Evolutionary conservation across 2,113 vertebrate species (phyloP).

Genomic region (Caracal caracal): DNA sequence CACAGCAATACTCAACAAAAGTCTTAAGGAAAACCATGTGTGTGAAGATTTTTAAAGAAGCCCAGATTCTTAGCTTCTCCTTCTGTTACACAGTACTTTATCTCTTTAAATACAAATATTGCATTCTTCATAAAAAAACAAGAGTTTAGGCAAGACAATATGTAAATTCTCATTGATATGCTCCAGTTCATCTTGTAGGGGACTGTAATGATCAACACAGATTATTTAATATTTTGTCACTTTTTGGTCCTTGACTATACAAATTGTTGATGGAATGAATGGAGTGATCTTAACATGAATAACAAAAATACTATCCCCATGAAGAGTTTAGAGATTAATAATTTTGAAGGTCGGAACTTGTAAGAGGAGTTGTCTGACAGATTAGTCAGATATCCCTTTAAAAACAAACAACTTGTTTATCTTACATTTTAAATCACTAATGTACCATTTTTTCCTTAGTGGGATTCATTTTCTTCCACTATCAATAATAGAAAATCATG

Average conservation of each 20-base stretch:
- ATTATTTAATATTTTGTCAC: background rate
- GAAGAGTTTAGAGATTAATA: background rate
- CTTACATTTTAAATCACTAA: background rate
- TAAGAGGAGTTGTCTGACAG: background rate
- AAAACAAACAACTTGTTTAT: background rate
- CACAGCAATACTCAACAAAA: background rate
- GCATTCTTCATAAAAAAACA: background rate
- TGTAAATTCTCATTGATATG: background rate
- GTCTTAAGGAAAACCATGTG: background rate
- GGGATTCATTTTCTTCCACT: background rate
- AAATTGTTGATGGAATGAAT: background rate
- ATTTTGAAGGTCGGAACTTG: background rate
- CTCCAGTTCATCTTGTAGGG: background rate
- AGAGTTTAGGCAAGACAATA: background rate
- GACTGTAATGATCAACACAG: background rate
- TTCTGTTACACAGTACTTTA: background rate
- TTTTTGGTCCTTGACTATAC: background rate
- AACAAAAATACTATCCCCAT: background rate
- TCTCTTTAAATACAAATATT: background rate
- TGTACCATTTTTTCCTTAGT: background rate
- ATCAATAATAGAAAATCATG: background rate
- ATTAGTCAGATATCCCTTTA: background rate
- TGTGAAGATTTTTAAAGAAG: background rate
- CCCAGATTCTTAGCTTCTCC: background rate
- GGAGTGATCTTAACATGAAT: background rate